Evolutionary conservation across 2,113 vertebrate species (phyloP).

Genomic region (Atrichornis clamosus): DNA sequence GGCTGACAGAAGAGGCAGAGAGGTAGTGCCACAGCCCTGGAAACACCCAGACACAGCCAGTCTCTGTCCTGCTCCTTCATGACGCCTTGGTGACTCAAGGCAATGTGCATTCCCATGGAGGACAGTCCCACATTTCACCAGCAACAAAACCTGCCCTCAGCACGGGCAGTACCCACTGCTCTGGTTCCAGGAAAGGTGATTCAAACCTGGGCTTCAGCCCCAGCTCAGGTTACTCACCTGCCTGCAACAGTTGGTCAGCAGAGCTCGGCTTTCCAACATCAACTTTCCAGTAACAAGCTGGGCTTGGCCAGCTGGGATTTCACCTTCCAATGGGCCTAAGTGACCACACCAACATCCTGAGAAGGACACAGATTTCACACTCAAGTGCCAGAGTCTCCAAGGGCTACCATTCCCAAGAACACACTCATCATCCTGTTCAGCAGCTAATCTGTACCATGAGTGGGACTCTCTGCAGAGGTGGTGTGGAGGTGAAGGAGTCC

Average conservation of each 20-base stretch:
- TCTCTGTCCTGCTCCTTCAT: accelerated
- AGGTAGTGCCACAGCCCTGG: background rate
- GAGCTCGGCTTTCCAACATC: background rate
- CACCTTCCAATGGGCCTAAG: background rate
- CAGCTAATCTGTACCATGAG: background rate
- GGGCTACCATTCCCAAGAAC: background rate
- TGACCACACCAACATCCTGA: background rate
- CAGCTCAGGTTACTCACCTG: background rate
- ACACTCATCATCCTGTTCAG: background rate
- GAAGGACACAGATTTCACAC: background rate
- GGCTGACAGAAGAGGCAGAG: background rate
- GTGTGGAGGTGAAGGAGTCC: background rate
- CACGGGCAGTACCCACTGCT: background rate
- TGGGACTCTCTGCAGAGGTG: background rate
- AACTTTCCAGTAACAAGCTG: background rate
- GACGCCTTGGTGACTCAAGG: background rate
- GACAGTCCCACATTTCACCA: background rate
- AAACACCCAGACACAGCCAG: background rate
- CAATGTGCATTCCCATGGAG: accelerated
- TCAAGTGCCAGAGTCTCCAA: background rate
- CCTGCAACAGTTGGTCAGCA: background rate
- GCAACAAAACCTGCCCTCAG: background rate
- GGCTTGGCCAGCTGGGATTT: background rate
- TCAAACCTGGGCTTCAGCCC: background rate
- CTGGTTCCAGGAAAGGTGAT: background rate